These are phyloP conservation scores for Paramisgurnus dabryanus DNA, from an alignment of 2,113 vertebrate species.

Conservation along the genomic window DNA sequence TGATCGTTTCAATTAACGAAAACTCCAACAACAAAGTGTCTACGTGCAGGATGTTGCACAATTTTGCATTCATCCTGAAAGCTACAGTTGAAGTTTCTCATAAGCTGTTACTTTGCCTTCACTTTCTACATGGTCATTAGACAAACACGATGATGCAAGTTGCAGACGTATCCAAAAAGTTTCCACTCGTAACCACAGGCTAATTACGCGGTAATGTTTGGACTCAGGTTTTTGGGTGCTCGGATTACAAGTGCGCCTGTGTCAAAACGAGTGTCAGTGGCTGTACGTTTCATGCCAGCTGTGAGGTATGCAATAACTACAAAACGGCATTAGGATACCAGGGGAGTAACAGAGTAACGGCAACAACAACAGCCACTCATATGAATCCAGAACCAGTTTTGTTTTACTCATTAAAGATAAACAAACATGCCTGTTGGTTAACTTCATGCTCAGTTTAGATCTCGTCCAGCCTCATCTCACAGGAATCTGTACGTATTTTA, in stretches of 20 bases:
- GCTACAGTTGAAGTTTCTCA: neutral
- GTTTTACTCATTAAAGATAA: conserved; percentile 65
- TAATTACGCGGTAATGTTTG: conserved; percentile 52
- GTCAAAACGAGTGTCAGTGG: conserved; percentile 50
- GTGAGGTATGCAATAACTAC: conserved; percentile 65
- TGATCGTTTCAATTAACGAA: neutral
- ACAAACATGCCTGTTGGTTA: neutral
- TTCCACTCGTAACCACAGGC: conserved; percentile 44
- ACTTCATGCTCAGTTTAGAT: neutral
- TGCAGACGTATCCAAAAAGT: conserved; percentile 31
- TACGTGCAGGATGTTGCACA: neutral
- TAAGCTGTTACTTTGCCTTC: neutral
- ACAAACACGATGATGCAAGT: conserved; percentile 21
- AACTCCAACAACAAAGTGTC: neutral
- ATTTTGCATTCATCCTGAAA: neutral
- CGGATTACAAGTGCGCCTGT: conserved; percentile 39
- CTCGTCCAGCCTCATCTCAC: neutral
- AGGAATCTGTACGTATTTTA: too few species aligned
- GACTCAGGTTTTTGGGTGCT: conserved; percentile 42
- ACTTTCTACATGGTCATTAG: conserved; percentile 2
- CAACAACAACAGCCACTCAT: conserved; percentile 63
- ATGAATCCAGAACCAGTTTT: conserved; percentile 48
- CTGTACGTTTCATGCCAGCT: conserved; percentile 31
- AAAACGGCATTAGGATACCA: conserved; percentile 65
- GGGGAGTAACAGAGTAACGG: conserved; percentile 62